Conservation (phyloP, 2,113 vertebrate species). For the Piprites chloris region DNA sequence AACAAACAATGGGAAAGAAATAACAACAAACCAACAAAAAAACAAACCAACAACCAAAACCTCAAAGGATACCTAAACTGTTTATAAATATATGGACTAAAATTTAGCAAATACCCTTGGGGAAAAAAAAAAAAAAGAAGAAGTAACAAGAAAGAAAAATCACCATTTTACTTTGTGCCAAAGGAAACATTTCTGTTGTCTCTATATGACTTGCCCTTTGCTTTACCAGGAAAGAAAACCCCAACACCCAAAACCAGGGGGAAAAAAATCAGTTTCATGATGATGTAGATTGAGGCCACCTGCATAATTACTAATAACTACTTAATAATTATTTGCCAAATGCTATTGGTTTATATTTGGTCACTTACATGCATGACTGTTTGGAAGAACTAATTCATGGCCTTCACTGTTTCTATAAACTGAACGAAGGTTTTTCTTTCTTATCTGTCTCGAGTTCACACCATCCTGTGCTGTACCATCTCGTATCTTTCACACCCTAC, state of each 20-base stretch:
- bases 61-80: neutral
- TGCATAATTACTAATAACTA: neutral
- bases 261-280: neutral
- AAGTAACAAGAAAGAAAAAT: neutral
- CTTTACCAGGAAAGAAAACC: neutral
- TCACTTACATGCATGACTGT: neutral
- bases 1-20: fast-evolving
- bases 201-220: neutral
- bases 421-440: fast-evolving
- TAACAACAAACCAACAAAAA: fast-evolving
- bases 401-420: neutral
- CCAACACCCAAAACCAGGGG: neutral
- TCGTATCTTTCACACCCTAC: neutral
- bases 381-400: neutral
- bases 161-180: neutral
- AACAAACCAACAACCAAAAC: neutral
- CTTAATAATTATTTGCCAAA: neutral
- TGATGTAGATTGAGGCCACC: neutral
- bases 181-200: neutral
- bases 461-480: fast-evolving
- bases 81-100: neutral
- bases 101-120: neutral
- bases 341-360: neutral
- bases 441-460: neutral
- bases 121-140: neutral